Base-by-base conservation (phyloP, 92 coral and sea anemone species). In the Scolanthus callimorphus region DNA sequence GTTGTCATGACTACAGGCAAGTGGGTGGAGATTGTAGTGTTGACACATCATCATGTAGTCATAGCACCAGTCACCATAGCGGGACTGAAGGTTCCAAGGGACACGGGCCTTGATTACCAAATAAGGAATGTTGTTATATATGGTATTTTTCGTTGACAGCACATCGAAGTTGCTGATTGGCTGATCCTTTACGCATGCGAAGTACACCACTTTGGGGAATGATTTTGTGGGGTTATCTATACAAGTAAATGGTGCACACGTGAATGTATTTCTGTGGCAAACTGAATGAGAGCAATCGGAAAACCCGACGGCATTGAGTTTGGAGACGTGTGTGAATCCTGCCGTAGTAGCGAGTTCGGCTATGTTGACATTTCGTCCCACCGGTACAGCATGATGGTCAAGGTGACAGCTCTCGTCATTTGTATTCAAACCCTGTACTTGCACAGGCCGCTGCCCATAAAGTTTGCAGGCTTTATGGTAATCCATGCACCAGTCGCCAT, bases 21-120 rank as follows among this genome's bases (percentile, higher is more conserved):
- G 39, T 29, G 85, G 79, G 23, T 55, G 49, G 34, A 59, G 24
- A 19, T 46, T 21, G 37, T 45, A 57, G 49, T 62, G 59, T 29
- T 63, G 69, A 21, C 85, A 79, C 3, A 79, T 45, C 29, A 65
- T 64, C 39, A 51, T 69, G 37, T 79, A 79, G 51, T 79, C 85
- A 20, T 39, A 44, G 29, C 85, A 79, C 85, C 85, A 79, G 63
- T 79, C 59, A 13, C 44, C 58, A 37, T 49, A 31, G 26, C 60
- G 28, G 1, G 85, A 63, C 20, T 50, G 9, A 1, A 74, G 79
- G 45, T 79, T 17, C 17, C 27, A 57, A 26, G 85, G 85, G 31
- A 79, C 34, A 0, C 56, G 62, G 50, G 79, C 79, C 4, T 63
- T 27, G 21, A 79, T 63, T 4, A 79, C 75, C 59, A 79, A 41